Percentiles rank a stretch among this genome's conserved stretches.
phyloP scores from a whole-genome alignment of 2,113 vertebrate genomes.

The Meleagris gallopavo region DNA sequence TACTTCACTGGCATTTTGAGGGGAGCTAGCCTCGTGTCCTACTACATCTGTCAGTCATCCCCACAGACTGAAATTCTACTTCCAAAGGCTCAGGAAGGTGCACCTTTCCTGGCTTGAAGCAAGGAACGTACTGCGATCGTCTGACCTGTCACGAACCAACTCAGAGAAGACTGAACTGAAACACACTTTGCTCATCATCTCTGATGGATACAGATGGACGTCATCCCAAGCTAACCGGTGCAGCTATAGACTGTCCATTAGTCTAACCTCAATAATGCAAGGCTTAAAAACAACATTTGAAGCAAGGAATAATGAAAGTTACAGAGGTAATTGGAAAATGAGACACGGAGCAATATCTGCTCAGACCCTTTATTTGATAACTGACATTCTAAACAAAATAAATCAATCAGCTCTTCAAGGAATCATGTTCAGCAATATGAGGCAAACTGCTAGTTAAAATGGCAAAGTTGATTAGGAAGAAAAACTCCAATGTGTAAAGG shows the following conservation, averaged over 20 bases:
- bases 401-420: background rate
- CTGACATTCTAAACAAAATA: background rate
- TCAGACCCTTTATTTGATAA: slow-evolving; percentile 7
- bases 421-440: background rate
- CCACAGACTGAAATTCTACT: background rate
- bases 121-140: background rate
- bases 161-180: background rate
- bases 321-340: background rate
- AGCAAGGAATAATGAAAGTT: slow-evolving; percentile 5
- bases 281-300: slow-evolving; percentile 3
- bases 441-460: slow-evolving; percentile 1
- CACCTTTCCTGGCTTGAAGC: background rate
- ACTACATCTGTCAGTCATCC: background rate
- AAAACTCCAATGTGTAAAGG: background rate
- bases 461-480: background rate
- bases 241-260: background rate
- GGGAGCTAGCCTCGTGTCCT: background rate
- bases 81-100: background rate
- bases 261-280: background rate
- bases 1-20: background rate
- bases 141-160: slow-evolving; percentile 1
- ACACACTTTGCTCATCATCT: background rate
- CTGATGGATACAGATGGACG: background rate
- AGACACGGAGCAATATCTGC: background rate
- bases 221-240: background rate